A percentile compares a stretch with the other conserved stretches of the same genome.
Evolutionary conservation across 2,888 invertebrate species (phyloP).

Genomic region (Yponomeuta cagnagella): DNA sequence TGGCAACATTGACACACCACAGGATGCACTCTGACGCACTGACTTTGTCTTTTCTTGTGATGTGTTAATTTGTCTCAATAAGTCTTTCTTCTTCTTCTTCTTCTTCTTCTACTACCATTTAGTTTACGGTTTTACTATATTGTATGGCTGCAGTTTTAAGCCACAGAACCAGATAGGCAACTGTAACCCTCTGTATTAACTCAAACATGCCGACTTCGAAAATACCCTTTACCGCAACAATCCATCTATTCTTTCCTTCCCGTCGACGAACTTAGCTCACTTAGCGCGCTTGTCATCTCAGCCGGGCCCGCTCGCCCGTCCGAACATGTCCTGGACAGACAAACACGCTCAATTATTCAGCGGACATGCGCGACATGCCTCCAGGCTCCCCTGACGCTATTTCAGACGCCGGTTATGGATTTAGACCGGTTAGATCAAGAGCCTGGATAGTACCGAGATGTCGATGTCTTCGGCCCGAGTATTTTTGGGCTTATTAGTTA

Average conservation of each 20-base stretch:
- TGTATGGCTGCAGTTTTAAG: no score
- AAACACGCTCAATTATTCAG: conserved; percentile 27
- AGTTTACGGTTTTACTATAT: no score
- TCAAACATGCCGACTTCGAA: no score
- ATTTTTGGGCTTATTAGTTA: neutral
- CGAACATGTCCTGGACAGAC: conserved; percentile 18
- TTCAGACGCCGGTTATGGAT: conserved; percentile 7
- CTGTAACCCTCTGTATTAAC: no score
- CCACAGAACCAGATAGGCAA: no score
- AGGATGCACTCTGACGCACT: no score
- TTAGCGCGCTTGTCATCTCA: neutral
- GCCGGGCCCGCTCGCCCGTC: neutral
- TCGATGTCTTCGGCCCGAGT: neutral
- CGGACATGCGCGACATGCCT: conserved; percentile 20
- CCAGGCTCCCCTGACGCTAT: conserved; percentile 9
- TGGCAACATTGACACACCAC: no score
- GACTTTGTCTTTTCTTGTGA: no score
- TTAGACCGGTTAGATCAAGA: conserved; percentile 5
- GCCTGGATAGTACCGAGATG: neutral
- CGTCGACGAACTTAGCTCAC: neutral
- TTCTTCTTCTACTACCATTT: no score
- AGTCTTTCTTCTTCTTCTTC: no score
- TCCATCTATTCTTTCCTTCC: neutral
- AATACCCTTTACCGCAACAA: neutral
- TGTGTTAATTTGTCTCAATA: no score